Evolutionary conservation across 2,113 vertebrate species (phyloP).

Genomic region (Ameiurus melas): DNA sequence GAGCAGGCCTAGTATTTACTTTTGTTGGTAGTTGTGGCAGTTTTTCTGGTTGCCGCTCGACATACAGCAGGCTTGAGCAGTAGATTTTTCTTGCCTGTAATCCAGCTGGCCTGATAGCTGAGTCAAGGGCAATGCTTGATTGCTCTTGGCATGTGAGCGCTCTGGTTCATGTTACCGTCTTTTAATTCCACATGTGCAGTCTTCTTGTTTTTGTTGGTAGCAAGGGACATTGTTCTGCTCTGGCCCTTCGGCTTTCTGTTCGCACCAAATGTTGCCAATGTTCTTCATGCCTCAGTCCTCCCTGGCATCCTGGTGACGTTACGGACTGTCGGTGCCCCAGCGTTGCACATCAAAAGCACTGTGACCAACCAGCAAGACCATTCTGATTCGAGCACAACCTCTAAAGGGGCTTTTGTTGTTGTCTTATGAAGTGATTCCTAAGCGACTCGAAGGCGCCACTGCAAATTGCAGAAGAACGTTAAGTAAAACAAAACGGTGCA

Average conservation of each 20-base stretch:
- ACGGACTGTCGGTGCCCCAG: not conserved
- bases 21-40: not conserved
- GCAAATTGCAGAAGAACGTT: not conserved
- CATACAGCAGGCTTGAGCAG: not conserved
- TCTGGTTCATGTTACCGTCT: not conserved
- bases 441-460: not conserved
- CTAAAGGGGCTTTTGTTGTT: not conserved
- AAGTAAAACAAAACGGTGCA: too few relatives aligned
- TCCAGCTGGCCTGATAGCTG: constrained; percentile 18
- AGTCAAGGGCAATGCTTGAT: constrained; percentile 10
- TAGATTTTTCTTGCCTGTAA: not conserved
- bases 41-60: not conserved
- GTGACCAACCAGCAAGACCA: not conserved
- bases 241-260: not conserved
- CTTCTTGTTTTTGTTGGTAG: constrained; percentile 8
- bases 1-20: not conserved
- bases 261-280: not conserved
- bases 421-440: not conserved
- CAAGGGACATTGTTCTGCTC: not conserved
- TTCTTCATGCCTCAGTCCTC: not conserved
- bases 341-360: not conserved
- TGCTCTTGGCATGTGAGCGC: not conserved
- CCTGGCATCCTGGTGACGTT: not conserved
- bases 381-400: not conserved
- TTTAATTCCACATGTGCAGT: not conserved